A percentile compares a stretch with the other conserved stretches of the same genome.
phyloP scores from a whole-genome alignment of 2,113 vertebrate genomes.

The Egretta garzetta region DNA sequence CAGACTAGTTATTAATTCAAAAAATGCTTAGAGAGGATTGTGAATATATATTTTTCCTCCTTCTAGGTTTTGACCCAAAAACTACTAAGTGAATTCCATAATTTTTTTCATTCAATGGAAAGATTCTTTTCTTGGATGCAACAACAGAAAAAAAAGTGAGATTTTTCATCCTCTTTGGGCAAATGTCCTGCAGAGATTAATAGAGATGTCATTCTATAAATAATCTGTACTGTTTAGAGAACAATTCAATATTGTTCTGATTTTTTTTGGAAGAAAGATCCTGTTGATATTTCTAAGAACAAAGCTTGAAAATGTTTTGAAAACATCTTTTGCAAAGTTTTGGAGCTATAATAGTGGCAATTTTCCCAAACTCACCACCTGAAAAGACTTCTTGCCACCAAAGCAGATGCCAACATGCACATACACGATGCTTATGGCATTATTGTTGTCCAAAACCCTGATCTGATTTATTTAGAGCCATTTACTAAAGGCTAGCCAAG shows the following conservation, averaged over 20 bases:
- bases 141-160: not conserved
- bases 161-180: not conserved
- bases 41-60: not conserved
- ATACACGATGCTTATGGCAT: not conserved
- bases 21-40: not conserved
- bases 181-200: not conserved
- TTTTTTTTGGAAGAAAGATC: not conserved
- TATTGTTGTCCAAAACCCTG: not conserved
- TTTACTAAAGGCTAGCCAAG: not conserved
- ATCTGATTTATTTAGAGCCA: not conserved
- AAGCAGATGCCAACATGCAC: not conserved
- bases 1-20: not conserved
- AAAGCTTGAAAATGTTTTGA: not conserved
- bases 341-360: not conserved
- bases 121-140: not conserved
- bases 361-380: not conserved
- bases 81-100: not conserved
- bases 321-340: not conserved
- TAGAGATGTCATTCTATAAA: not conserved
- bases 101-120: not conserved
- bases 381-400: not conserved
- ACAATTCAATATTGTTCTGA: not conserved
- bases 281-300: not conserved
- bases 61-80: not conserved
- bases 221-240: not conserved